Evolutionary conservation across 1,140 invertebrate species (phyloP).

Genomic region (Zaprionus lachaisei): DNA sequence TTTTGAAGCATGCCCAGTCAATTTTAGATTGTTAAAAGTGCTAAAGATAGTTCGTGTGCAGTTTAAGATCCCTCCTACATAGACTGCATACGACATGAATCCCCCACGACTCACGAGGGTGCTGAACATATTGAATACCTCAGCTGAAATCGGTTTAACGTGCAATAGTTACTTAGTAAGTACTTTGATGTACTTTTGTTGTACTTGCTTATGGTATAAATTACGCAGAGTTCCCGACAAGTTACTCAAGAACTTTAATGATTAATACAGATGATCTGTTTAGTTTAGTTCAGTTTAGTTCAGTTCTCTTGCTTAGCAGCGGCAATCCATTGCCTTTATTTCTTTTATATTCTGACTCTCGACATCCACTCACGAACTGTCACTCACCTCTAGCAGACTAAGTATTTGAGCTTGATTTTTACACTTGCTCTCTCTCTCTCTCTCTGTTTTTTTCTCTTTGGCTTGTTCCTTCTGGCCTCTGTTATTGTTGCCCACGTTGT

Average conservation of each 20-base stretch:
- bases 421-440: conserved; percentile 1
- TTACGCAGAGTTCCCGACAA: not conserved
- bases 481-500: conserved; percentile 35
- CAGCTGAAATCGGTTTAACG: not conserved
- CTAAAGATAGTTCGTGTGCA: not conserved
- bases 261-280: no score
- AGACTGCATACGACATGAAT: not conserved
- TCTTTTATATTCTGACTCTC: not conserved
- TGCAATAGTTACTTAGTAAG: not conserved
- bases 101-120: not conserved
- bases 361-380: conserved; percentile 9
- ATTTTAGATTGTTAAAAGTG: not conserved
- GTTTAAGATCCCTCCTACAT: not conserved
- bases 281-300: no score
- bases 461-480: conserved; percentile 10
- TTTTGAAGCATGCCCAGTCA: not conserved
- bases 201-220: not conserved
- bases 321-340: no score
- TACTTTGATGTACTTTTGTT: not conserved
- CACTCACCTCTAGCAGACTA: conserved; percentile 15
- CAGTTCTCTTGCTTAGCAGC: no score
- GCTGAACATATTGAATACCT: not conserved
- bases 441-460: conserved; percentile 5
- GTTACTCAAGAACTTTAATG: no score
- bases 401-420: conserved; percentile 63